Evolutionary conservation across 2,888 invertebrate species (phyloP).

Genomic region (Mactromeris polynyma): DNA sequence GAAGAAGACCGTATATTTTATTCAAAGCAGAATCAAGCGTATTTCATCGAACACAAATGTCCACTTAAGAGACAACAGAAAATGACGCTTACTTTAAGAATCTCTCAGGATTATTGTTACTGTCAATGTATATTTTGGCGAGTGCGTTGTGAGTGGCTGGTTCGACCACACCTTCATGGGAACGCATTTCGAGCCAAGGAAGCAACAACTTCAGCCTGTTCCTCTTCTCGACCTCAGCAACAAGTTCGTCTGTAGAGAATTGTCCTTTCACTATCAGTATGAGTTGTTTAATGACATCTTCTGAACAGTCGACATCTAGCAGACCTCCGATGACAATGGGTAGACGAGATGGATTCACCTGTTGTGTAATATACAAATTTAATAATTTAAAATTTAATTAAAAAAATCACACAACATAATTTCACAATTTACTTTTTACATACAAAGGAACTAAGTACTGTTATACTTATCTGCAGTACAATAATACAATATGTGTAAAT

Average conservation of each 20-base stretch:
- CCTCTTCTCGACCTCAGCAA: conserved; percentile 93
- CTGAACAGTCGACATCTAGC: conserved; percentile 98
- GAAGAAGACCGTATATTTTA: no score
- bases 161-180: conserved; percentile 98
- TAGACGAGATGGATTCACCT: conserved; percentile 98
- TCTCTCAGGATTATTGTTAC: conserved; percentile 99
- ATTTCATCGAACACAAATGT: no score
- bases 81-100: conserved; percentile 90
- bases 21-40: no score
- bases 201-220: conserved; percentile 95
- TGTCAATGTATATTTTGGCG: conserved; percentile 99
- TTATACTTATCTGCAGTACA: no score
- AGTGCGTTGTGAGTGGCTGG: conserved; percentile 99
- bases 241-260: conserved; percentile 99
- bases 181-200: conserved; percentile 98
- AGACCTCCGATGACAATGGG: conserved; percentile 99
- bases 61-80: not conserved
- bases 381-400: no score
- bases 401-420: no score
- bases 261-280: conserved; percentile 97
- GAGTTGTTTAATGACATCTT: conserved; percentile 99
- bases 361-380: no score
- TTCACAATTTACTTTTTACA: no score
- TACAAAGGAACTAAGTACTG: no score
- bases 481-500: no score